phyloP scores from a whole-genome alignment of 2,113 vertebrate species.

The Onychorhynchus coronatus region DNA sequence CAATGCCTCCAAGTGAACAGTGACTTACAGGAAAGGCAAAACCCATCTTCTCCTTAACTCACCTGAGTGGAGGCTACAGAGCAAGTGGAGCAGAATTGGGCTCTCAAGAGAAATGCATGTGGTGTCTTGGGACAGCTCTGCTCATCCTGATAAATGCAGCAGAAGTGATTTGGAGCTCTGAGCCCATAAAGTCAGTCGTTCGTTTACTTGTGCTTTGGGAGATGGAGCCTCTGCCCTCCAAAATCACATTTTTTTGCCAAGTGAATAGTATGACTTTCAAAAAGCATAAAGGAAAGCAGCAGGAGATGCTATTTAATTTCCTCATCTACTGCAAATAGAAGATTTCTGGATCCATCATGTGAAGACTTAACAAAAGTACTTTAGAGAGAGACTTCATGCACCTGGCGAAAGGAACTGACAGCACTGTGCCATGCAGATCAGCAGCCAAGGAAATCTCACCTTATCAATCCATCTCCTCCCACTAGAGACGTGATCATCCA shows the following conservation, averaged over 20 bases:
- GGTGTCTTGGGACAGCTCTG: background rate
- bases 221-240: background rate
- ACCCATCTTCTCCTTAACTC: background rate
- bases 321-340: background rate
- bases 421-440: fast-evolving
- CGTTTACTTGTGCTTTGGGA: background rate
- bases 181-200: background rate
- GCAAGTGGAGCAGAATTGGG: background rate
- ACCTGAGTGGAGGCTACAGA: background rate
- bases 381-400: background rate
- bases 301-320: background rate
- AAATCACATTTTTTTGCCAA: background rate
- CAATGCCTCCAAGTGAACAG: background rate
- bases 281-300: background rate
- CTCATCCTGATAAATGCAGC: background rate
- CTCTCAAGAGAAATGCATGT: fast-evolving
- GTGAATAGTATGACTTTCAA: background rate
- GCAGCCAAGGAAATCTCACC: background rate
- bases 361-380: background rate
- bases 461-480: background rate
- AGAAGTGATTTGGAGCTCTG: background rate
- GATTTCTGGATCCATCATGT: background rate
- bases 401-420: background rate
- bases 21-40: background rate
- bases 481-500: fast-evolving